Base-by-base conservation (phyloP, 1,140 invertebrate genomes). In the Leptinotarsa lineolata region DNA sequence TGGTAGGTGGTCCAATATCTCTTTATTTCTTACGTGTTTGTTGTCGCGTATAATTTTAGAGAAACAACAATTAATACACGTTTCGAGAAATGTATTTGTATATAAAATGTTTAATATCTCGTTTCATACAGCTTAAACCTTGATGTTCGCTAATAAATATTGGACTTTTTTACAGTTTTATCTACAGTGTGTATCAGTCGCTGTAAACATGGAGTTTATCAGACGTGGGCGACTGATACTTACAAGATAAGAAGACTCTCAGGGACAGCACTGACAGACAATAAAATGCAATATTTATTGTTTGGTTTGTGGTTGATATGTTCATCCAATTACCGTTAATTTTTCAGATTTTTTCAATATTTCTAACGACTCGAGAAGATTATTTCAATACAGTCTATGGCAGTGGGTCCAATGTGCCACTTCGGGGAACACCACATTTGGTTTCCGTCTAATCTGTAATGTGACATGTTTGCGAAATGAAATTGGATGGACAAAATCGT, bases 111-210 rank as follows among this genome's bases (percentile, higher is more conserved):
- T 69, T 21, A 72, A 21, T 46, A 67, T 18, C 16, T 22, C n/a
- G 11, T 39, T 39, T 39, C 22, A 70, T 64, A 72, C 82, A 83
- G 82, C 81, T 83, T 83, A 83, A 83, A 82, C 81, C 81, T 82
- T 81, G 80, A 79, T 78, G 70, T 74, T 79, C 69, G 71, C 72
- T 82, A 82, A 82, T 84, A 84, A 84, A 83, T 84, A 84, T 84
- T 84, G 83, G 83, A 84, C 83, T 80, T 81, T 83, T 80, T 59
- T 77, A 69, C 61, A 71, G 69, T 71, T 71, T 46, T 71, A 61
- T 44, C 59, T 24, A 61, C 60, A 71, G 16, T 71, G 16, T 58
- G 68, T 69, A 69, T 69, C 68, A 69, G 68, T 69, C 68, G 48
- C 68, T 30, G 68, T 58, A 69, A 21, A 69, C 22, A 46, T 54